These are phyloP conservation scores for Dryoscopus gambensis DNA, from an alignment of 2,113 vertebrate genomes.

Conservation along the genomic window DNA sequence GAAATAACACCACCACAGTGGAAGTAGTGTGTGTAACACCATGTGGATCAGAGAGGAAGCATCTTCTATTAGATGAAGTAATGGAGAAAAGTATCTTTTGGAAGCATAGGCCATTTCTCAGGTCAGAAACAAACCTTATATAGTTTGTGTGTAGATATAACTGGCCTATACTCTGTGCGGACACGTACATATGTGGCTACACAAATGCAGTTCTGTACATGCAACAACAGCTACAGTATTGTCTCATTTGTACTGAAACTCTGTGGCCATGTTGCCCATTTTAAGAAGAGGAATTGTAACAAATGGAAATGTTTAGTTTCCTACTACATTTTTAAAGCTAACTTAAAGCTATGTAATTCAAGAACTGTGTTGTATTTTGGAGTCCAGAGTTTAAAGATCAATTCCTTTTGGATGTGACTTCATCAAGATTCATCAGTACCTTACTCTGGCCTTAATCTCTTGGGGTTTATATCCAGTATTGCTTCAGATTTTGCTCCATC, in stretches of 20 bases:
- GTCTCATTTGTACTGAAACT: neutral
- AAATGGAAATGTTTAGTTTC: neutral
- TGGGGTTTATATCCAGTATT: neutral
- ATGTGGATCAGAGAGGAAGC: neutral
- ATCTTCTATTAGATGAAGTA: neutral
- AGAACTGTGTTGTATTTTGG: neutral
- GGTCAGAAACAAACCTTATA: neutral
- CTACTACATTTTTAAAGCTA: neutral
- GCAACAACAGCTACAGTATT: neutral
- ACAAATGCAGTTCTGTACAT: neutral
- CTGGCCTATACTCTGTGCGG: rapidly evolving
- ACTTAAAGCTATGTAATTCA: neutral
- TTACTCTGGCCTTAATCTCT: neutral
- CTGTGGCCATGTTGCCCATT: neutral
- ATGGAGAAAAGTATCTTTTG: neutral
- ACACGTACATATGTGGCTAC: rapidly evolving
- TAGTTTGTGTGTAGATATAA: neutral
- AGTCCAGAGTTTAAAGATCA: neutral
- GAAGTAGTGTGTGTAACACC: neutral
- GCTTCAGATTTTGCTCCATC: neutral
- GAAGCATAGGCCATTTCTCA: neutral
- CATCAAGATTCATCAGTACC: neutral
- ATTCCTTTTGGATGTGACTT: neutral
- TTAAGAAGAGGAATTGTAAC: neutral
- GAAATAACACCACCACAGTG: neutral